Evolutionary conservation across 1,140 invertebrate genomes (phyloP).

Genomic region (Rhyzopertha dominica): DNA sequence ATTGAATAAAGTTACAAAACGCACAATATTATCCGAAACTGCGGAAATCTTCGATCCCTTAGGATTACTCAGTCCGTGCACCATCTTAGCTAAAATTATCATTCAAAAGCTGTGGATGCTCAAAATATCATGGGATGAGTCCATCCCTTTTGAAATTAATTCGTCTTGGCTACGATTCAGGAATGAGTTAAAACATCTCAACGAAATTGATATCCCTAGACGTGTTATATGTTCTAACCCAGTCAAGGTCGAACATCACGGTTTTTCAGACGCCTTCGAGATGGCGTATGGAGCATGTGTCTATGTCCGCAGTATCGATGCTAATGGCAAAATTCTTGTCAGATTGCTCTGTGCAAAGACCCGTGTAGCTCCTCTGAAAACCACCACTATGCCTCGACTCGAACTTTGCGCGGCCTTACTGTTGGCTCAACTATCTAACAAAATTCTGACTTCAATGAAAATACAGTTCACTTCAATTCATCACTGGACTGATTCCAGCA

Average conservation of each 20-base stretch:
- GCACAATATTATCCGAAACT: constrained; percentile 13
- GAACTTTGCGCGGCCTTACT: constrained; percentile 17
- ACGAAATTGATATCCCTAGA: constrained; percentile 3
- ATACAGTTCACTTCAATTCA: too few species aligned
- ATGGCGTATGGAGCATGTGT: constrained; percentile 15
- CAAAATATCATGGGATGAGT: constrained; percentile 43
- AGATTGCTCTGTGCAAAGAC: constrained; percentile 28
- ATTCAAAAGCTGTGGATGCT: constrained; percentile 43
- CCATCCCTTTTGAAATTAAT: constrained; percentile 26
- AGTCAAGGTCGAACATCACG: constrained; percentile 11
- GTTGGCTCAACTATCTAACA: constrained; percentile 7
- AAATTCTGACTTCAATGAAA: too few species aligned
- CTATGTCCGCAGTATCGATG: constrained; percentile 12
- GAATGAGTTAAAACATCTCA: background rate
- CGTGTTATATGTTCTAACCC: constrained; percentile 6
- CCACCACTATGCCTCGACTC: constrained; percentile 26
- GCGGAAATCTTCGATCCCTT: constrained; percentile 45
- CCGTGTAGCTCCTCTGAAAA: constrained; percentile 31
- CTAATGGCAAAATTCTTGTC: background rate
- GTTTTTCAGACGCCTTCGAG: constrained; percentile 16
- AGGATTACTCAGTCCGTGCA: constrained; percentile 39
- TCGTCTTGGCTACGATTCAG: constrained; percentile 15
- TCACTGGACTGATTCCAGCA: constrained; percentile 9
- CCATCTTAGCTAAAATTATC: constrained; percentile 42
- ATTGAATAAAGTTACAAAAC: too few species aligned